Conservation (phyloP, 2,888 invertebrate species). For the Chloroclystis v-ata region DNA sequence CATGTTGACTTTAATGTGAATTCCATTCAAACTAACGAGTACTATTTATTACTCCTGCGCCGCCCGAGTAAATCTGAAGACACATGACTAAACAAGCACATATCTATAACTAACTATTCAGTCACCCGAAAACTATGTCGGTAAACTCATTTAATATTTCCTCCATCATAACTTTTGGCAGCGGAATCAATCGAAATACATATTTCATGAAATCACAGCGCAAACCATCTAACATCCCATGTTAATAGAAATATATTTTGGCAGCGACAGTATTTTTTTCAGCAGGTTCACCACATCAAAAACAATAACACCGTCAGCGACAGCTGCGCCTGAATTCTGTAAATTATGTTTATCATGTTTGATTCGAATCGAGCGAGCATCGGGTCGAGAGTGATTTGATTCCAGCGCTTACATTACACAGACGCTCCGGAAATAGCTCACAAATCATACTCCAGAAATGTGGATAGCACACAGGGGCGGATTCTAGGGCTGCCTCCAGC, state of each 20-base stretch:
- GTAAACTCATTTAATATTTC: no score
- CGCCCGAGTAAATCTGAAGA: no score
- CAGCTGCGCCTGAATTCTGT: slow-evolving; percentile 3
- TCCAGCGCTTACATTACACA: slow-evolving; percentile 11
- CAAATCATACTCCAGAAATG: slow-evolving; percentile 69
- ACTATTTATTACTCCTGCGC: no score
- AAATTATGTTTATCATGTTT: slow-evolving; percentile 9
- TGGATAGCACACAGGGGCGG: slow-evolving; percentile 52
- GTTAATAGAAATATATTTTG: not conserved
- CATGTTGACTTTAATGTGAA: no score
- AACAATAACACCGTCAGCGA: not conserved
- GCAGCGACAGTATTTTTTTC: slow-evolving; percentile 1
- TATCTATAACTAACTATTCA: no score
- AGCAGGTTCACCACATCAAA: not conserved
- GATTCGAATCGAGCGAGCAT: slow-evolving; percentile 1
- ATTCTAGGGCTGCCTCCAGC: slow-evolving; percentile 35
- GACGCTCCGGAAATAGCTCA: slow-evolving; percentile 54
- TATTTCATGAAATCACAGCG: not conserved
- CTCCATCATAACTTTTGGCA: slow-evolving; percentile 5
- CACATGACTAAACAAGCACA: no score
- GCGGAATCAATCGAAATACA: not conserved
- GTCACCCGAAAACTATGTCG: no score
- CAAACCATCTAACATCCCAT: not conserved
- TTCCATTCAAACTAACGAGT: no score
- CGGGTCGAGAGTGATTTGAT: not conserved